Evolutionary conservation across 2,888 invertebrate species (phyloP).

Genomic region (Agonopterix heracliana): DNA sequence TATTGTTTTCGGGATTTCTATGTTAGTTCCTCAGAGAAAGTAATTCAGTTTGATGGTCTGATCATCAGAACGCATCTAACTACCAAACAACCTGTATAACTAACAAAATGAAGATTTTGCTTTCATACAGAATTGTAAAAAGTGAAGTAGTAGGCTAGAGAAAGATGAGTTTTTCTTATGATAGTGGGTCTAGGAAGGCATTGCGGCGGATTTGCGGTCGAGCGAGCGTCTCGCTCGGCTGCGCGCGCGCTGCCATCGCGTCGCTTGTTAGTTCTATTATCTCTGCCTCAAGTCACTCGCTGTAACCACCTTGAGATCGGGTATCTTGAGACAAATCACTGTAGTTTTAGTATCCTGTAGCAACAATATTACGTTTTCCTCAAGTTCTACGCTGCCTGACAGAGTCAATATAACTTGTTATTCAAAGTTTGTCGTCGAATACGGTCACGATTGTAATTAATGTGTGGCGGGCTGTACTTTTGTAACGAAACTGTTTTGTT

Average conservation of each 20-base stretch:
- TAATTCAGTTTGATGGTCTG: too few species aligned
- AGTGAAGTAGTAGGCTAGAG: constrained; percentile 12
- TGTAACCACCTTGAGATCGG: constrained; percentile 51
- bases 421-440: too few species aligned
- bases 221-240: constrained; percentile 59
- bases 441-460: constrained; percentile 1
- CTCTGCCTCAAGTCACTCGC: constrained; percentile 46
- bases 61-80: too few species aligned
- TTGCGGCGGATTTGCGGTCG: constrained; percentile 70
- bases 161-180: constrained; percentile 16
- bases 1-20: too few species aligned
- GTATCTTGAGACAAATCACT: constrained; percentile 48
- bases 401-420: too few species aligned
- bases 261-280: constrained; percentile 66
- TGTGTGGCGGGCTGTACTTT: constrained; percentile 2
- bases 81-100: too few species aligned
- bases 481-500: background rate
- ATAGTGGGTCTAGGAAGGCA: constrained; percentile 54
- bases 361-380: background rate
- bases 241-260: constrained; percentile 58
- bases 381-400: background rate
- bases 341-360: constrained; percentile 12
- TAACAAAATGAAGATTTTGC: too few species aligned
- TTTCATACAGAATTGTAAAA: background rate
- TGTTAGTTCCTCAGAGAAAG: too few species aligned